Evolutionary conservation across 1,140 invertebrate species (phyloP).

Genomic region (Nylanderia fulva): DNA sequence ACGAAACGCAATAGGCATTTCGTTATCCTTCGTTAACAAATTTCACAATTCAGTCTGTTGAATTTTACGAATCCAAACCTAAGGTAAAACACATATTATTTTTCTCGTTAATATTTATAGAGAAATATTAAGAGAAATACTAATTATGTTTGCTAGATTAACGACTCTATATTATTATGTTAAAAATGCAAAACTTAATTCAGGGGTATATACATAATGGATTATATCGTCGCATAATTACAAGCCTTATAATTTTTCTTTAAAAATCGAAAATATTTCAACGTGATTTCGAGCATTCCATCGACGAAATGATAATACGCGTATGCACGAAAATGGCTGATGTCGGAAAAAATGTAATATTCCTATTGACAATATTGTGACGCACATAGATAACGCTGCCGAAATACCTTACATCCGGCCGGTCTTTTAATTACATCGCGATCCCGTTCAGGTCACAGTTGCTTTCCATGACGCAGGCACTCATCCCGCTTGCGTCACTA

Average conservation of each 20-base stretch:
- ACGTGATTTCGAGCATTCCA: too few relatives aligned
- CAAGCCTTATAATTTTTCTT: background rate
- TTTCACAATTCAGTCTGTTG: background rate
- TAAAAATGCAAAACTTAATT: background rate
- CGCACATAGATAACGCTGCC: constrained; percentile 1
- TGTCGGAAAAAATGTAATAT: background rate
- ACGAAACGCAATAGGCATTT: background rate
- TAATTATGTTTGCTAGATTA: background rate
- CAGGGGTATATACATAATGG: background rate
- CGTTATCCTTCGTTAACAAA: background rate
- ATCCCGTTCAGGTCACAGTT: constrained; percentile 48
- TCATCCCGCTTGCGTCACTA: constrained; percentile 64
- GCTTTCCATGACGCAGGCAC: constrained; percentile 76
- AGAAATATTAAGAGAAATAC: background rate
- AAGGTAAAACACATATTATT: constrained; percentile 3
- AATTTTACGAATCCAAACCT: background rate
- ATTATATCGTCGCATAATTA: background rate
- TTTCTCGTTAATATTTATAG: background rate
- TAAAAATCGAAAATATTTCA: background rate
- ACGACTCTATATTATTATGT: background rate
- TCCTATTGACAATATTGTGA: background rate
- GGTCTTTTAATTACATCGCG: background rate
- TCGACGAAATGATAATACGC: too few relatives aligned
- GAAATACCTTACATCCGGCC: constrained; percentile 30
- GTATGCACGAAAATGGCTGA: background rate